Percentiles rank a stretch among this genome's conserved stretches.
Conservation (phyloP, 2,888 invertebrate species). For the Caenorhabditis plicata region DNA sequence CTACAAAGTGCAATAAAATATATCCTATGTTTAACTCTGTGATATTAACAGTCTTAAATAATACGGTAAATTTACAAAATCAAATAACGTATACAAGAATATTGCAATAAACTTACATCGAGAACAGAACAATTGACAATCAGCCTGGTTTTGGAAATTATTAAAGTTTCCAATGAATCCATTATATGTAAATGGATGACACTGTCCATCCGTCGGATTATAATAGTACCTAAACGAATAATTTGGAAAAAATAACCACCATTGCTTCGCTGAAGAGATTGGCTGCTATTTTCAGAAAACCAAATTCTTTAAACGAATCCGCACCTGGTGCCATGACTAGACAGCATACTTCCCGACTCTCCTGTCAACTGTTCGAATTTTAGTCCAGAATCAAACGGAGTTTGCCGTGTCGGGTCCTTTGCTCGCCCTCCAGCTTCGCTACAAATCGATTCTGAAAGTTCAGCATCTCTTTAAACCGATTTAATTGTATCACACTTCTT, state of each 20-base stretch:
- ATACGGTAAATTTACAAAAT: background rate
- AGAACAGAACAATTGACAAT: slow-evolving; percentile 52
- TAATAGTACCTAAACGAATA: slow-evolving; percentile 48
- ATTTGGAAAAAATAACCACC: no score
- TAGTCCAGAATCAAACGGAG: slow-evolving; percentile 43
- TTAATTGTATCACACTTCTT: slow-evolving; percentile 28
- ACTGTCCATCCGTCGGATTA: slow-evolving; percentile 48
- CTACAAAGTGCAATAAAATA: no score
- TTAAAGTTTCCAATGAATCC: slow-evolving; percentile 54
- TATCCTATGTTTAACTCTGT: no score
- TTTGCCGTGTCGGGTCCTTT: slow-evolving; percentile 23
- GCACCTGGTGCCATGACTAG: slow-evolving; percentile 37
- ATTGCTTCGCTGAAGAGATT: no score
- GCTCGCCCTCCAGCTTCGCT: slow-evolving; percentile 37
- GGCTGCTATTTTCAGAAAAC: no score
- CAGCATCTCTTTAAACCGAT: background rate
- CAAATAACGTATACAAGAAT: background rate
- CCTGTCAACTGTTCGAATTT: slow-evolving; percentile 47
- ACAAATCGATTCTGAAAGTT: slow-evolving; percentile 42
- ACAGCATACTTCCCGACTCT: no score
- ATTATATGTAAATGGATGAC: slow-evolving; percentile 49
- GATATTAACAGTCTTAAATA: no score
- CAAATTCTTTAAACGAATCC: background rate
- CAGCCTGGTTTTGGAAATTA: slow-evolving; percentile 49
- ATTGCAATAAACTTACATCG: slow-evolving; percentile 27